These are phyloP conservation scores for Barypeithes pellucidus DNA, from an alignment of 2,888 invertebrate species.

Conservation along the genomic window DNA sequence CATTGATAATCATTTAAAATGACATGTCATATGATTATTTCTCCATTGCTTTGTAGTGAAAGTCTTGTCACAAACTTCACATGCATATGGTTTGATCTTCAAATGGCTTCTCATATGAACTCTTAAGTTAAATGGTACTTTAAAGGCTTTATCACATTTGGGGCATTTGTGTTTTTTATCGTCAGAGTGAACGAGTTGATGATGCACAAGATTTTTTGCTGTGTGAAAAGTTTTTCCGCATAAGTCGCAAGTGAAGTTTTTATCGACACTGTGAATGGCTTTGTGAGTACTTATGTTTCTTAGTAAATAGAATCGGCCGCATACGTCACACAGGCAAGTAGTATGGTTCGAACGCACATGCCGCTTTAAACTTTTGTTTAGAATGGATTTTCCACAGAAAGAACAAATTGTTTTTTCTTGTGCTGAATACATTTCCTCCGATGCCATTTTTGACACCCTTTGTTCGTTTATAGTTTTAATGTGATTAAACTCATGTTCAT, in stretches of 20 bases:
- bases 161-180: background rate
- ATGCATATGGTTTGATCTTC: background rate
- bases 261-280: slow-evolving; percentile 4
- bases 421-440: background rate
- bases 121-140: background rate
- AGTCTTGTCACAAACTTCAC: background rate
- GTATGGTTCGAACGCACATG: background rate
- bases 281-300: background rate
- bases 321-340: background rate
- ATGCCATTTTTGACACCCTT: background rate
- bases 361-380: background rate
- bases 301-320: background rate
- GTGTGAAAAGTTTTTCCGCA: background rate
- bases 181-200: background rate
- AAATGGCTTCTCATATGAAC: slow-evolving; percentile 6
- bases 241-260: background rate
- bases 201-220: background rate
- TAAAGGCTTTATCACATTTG: background rate
- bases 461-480: background rate
- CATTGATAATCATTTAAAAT: background rate
- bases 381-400: slow-evolving; percentile 3
- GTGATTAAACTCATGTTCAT: background rate
- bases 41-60: slow-evolving; percentile 56
- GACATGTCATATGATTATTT: background rate
- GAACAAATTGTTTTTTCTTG: background rate